Evolutionary conservation across 2,113 vertebrate species (phyloP).

Genomic region (Melanerpes aurifrons): DNA sequence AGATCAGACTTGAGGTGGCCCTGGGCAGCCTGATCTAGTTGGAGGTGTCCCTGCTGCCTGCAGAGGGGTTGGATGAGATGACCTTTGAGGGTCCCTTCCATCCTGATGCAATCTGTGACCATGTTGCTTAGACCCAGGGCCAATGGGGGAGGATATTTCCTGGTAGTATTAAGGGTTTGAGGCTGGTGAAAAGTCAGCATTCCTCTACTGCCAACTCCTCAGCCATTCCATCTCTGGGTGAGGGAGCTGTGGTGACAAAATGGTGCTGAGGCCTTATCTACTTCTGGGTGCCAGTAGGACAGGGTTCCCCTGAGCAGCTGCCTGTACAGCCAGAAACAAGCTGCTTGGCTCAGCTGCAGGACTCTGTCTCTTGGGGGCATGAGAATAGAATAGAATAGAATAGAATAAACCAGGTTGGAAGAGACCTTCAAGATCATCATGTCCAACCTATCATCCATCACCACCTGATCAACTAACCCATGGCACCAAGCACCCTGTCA

Average conservation of each 20-base stretch:
- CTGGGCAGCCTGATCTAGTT: too few relatives aligned
- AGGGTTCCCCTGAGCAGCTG: not conserved
- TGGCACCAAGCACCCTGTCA: too few relatives aligned
- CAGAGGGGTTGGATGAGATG: too few relatives aligned
- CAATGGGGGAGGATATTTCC: not conserved
- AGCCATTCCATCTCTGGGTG: not conserved
- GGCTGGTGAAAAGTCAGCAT: rapidly evolving
- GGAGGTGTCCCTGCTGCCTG: too few relatives aligned
- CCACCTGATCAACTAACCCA: too few relatives aligned
- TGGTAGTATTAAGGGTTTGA: not conserved
- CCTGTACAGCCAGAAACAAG: not conserved
- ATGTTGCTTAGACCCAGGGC: not conserved
- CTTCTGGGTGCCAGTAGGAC: not conserved
- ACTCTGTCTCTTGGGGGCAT: rapidly evolving
- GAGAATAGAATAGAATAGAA: too few relatives aligned
- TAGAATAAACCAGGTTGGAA: too few relatives aligned
- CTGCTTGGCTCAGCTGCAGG: not conserved
- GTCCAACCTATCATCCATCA: too few relatives aligned
- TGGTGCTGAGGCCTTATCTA: not conserved
- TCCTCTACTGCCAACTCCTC: not conserved
- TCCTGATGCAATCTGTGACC: too few relatives aligned
- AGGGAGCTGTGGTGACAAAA: not conserved
- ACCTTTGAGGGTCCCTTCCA: too few relatives aligned
- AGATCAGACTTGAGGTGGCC: too few relatives aligned
- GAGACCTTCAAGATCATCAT: too few relatives aligned